Base-by-base conservation (phyloP, 2,797 vertebrate genomes). In the Sciurus vulgaris region DNA sequence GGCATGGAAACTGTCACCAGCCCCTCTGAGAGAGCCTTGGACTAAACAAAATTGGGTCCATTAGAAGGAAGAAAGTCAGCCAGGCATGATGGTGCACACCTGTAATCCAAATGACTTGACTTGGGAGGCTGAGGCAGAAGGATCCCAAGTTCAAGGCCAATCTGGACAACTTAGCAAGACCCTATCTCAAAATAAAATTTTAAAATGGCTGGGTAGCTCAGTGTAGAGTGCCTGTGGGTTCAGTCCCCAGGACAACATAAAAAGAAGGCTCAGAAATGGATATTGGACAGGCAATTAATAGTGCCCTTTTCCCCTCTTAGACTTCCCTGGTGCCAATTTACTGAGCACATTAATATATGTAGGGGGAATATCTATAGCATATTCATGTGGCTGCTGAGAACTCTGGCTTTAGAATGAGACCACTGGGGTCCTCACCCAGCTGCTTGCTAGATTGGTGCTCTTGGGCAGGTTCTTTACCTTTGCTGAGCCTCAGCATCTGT, bases 251-350 rank as follows among this genome's bases (percentile, higher is more conserved):
- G 7, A 67, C 65, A 13, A 4, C 65, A 18, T 18, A 17, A 67
- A 24, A 38, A 56, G 20, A 2, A 74, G 59, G 63, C 41, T 28
- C 9, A 12, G 78, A 91, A 17, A 14, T 38, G 41, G 28, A 1
- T 26, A 0, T 65, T 4, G 13, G 47, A 17, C 35, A 70, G 63
- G 76, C 44, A 72, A 0, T 38, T 5, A 0, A 1, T 3, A 1
- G 8, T 54, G 7, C 38, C 35, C 4, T 3, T 83, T 33, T 33
- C 70, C 4, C 59, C 26, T 28, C 47, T 12, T 22, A 0, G 0
- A 38, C 1, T 78, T 85, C 70, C 54, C 63, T 72, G 38, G 44
- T 7, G 26, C 26, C 51, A 24, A 0, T 54, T 83, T 87, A 59
- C 65, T 91, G 74, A 59, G 26, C 49, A 41, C 26, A 12, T 28